A percentile compares a stretch with the other conserved stretches of the same genome.
Evolutionary conservation across 1,140 invertebrate species (phyloP).

Genomic region (Acromyrmex heyeri): DNA sequence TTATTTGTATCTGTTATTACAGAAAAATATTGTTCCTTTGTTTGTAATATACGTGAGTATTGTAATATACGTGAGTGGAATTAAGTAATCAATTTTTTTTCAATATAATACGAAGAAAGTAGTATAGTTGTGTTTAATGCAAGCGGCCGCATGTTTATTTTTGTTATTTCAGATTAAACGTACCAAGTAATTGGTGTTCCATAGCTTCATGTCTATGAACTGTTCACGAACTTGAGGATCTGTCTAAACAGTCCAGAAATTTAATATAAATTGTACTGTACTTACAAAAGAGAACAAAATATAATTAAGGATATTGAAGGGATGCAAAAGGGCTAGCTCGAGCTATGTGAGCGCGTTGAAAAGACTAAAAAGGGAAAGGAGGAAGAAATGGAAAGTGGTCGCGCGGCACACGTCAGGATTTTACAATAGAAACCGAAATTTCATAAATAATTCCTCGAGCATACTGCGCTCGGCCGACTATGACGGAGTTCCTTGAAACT

Average conservation of each 20-base stretch:
- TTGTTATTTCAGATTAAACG: neutral
- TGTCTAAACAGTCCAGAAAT: too few species aligned
- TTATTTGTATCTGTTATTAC: neutral
- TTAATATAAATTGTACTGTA: too few species aligned
- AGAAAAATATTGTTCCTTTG: neutral
- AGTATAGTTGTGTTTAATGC: neutral
- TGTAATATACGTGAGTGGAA: neutral
- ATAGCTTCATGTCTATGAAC: neutral
- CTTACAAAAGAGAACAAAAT: neutral
- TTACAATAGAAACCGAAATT: slow-evolving; percentile 79
- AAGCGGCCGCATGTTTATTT: neutral
- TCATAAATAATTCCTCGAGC: slow-evolving; percentile 76
- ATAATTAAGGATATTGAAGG: neutral
- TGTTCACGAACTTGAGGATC: neutral
- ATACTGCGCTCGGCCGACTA: slow-evolving; percentile 46
- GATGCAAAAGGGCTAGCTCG: neutral
- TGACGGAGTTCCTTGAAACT: slow-evolving; percentile 67
- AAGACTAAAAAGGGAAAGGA: slow-evolving; percentile 65
- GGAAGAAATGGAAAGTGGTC: slow-evolving; percentile 74
- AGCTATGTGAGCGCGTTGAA: neutral
- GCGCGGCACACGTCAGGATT: slow-evolving; percentile 63
- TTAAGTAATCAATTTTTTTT: neutral
- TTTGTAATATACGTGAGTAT: neutral
- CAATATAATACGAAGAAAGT: neutral
- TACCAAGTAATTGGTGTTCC: neutral